phyloP scores from a whole-genome alignment of 1,140 invertebrate genomes.

The Polypedilum pembai region DNA sequence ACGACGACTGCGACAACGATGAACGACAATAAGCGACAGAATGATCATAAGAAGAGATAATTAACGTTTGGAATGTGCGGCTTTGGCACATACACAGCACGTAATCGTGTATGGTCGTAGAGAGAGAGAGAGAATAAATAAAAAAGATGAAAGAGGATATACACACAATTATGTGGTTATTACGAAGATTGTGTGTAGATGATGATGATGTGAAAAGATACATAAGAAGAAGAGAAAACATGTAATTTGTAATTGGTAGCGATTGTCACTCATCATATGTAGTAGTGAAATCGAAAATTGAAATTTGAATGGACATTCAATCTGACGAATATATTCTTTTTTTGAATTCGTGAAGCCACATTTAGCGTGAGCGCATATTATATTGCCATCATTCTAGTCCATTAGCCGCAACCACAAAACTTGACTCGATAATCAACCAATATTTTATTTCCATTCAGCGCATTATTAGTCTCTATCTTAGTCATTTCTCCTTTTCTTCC shows the following conservation, averaged over 20 bases:
- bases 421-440: slow-evolving; percentile 15
- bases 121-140: background rate
- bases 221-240: background rate
- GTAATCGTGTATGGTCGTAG: background rate
- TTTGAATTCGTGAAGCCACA: background rate
- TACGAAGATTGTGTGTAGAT: slow-evolving; percentile 19
- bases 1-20: slow-evolving; percentile 1
- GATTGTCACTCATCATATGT: background rate
- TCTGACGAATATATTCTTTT: too few species aligned
- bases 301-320: too few species aligned
- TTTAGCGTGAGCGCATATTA: background rate
- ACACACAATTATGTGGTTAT: slow-evolving; percentile 27
- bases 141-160: slow-evolving; percentile 22
- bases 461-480: background rate
- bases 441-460: slow-evolving; percentile 14
- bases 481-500: background rate
- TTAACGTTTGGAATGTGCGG: slow-evolving; percentile 22
- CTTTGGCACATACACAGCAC: slow-evolving; percentile 14
- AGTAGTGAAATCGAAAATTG: background rate
- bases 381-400: slow-evolving; percentile 14
- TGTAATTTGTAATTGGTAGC: slow-evolving; percentile 28
- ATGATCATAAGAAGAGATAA: background rate
- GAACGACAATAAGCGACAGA: background rate
- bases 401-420: background rate
- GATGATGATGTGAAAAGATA: background rate